Conservation (phyloP, 2,797 vertebrate genomes). For the Syngnathus rostellatus region DNA sequence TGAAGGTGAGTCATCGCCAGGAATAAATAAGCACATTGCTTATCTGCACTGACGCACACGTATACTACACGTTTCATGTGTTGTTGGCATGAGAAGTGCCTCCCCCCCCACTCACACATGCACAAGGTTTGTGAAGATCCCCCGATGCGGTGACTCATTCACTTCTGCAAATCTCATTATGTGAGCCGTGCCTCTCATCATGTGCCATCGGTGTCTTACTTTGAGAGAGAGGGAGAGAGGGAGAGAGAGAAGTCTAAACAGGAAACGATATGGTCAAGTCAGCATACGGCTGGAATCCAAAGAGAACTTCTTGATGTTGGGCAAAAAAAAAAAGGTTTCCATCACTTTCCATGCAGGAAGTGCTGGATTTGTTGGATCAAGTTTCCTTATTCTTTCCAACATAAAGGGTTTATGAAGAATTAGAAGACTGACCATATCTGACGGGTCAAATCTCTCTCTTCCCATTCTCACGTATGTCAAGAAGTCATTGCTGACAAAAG, state of each 20-base stretch:
- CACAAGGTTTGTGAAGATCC: slow-evolving; percentile 3
- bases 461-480: too few relatives aligned
- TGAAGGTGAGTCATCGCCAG: slow-evolving; percentile 78
- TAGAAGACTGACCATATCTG: background rate
- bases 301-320: slow-evolving; percentile 52
- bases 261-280: slow-evolving; percentile 62
- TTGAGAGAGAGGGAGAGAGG: background rate
- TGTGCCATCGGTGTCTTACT: slow-evolving; percentile 40
- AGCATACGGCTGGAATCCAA: slow-evolving; percentile 52
- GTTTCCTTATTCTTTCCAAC: slow-evolving; percentile 10
- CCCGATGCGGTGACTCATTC: slow-evolving; percentile 27
- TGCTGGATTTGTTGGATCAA: slow-evolving; percentile 19
- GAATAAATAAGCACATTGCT: slow-evolving; percentile 42
- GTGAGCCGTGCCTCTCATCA: slow-evolving; percentile 37
- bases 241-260: slow-evolving; percentile 56
- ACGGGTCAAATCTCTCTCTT: background rate
- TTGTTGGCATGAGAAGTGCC: background rate
- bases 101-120: background rate
- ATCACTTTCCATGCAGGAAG: slow-evolving; percentile 37
- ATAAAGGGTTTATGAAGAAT: background rate
- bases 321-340: slow-evolving; percentile 31
- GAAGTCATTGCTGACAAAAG: background rate
- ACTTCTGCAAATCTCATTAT: slow-evolving; percentile 46
- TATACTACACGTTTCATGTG: slow-evolving; percentile 9
- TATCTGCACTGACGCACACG: slow-evolving; percentile 36